These are phyloP conservation scores for Ceriagrion tenellum DNA, from an alignment of 2,888 invertebrate genomes.

Conservation along the genomic window DNA sequence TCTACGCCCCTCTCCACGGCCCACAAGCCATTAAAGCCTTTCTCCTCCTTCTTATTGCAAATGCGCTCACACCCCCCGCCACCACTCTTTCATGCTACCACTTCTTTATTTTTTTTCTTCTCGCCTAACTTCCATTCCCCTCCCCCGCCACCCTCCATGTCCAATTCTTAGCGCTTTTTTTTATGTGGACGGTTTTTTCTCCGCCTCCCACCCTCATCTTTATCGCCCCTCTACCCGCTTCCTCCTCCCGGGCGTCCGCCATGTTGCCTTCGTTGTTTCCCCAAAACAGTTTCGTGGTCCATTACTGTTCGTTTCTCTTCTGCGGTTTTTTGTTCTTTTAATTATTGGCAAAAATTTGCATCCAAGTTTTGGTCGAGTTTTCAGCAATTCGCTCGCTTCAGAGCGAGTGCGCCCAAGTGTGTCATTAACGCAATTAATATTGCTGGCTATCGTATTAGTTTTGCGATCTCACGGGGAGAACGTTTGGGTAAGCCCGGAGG, in stretches of 20 bases:
- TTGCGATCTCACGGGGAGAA: no score
- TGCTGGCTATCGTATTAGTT: background rate
- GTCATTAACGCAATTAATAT: background rate
- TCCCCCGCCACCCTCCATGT: background rate
- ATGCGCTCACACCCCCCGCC: constrained; percentile 31
- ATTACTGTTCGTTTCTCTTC: background rate
- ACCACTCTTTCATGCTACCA: background rate
- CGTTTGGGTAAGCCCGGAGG: no score
- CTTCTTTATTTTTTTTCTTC: background rate
- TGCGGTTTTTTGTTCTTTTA: background rate
- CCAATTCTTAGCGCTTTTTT: constrained; percentile 22
- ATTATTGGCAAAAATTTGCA: background rate
- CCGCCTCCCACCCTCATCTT: background rate
- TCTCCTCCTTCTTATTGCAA: constrained; percentile 65
- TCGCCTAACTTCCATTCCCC: background rate
- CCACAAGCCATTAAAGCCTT: constrained; percentile 62
- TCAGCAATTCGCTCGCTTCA: background rate
- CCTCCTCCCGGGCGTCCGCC: background rate
- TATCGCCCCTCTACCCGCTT: background rate
- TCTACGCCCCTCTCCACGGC: background rate
- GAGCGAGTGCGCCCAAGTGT: no score
- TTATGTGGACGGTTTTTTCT: background rate
- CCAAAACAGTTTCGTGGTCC: background rate
- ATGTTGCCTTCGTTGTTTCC: background rate
- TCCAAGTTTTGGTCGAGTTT: background rate